phyloP scores from a whole-genome alignment of 2,888 invertebrate species.

The Timema podura region DNA sequence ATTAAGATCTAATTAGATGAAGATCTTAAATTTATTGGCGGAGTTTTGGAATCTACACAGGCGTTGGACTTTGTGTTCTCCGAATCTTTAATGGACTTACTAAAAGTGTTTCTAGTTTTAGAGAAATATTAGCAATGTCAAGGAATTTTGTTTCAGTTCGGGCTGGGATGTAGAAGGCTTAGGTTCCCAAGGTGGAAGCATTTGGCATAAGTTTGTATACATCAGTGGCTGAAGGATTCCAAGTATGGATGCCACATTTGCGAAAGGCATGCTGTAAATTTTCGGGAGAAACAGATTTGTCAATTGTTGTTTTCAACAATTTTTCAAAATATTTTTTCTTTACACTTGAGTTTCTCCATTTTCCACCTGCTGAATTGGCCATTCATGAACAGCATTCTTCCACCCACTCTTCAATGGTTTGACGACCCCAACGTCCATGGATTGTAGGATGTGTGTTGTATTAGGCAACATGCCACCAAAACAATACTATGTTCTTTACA shows the following conservation, averaged over 20 bases:
- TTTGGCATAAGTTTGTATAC: not conserved
- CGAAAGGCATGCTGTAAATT: conserved; percentile 9
- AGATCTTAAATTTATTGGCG: no score
- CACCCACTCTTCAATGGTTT: conserved; percentile 39
- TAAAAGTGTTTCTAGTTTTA: not conserved
- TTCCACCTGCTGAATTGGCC: conserved; percentile 36
- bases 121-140: conserved; percentile 3
- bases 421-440: conserved; percentile 42
- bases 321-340: conserved; percentile 37
- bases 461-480: conserved; percentile 40
- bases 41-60: no score
- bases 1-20: no score
- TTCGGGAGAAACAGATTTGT: conserved; percentile 9
- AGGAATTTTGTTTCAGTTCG: not conserved
- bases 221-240: conserved; percentile 16
- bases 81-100: no score
- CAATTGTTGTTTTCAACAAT: conserved; percentile 24
- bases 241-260: conserved; percentile 4
- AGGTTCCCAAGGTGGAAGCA: not conserved
- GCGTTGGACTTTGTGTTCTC: no score
- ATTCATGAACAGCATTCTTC: conserved; percentile 37
- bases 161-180: not conserved
- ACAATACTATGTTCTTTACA: conserved; percentile 41
- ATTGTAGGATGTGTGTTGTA: conserved; percentile 43
- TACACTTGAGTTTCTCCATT: conserved; percentile 27